Evolutionary conservation across 2,797 vertebrate genomes (phyloP).

Genomic region (Clarias platycephalus): DNA sequence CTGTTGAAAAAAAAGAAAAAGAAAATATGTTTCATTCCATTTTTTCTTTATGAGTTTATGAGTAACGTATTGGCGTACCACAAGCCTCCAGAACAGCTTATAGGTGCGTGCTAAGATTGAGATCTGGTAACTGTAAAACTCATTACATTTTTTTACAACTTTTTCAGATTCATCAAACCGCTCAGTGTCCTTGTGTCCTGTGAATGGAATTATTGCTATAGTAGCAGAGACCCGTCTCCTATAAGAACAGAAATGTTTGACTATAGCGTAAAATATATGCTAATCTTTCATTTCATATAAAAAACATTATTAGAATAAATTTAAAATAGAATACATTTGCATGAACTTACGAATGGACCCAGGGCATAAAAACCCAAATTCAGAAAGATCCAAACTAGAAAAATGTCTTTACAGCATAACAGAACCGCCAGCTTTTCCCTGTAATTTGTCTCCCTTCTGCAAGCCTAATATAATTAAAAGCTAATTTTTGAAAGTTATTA

Average conservation of each 20-base stretch:
- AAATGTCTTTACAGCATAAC: background rate
- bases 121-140: background rate
- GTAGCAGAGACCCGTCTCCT: background rate
- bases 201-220: background rate
- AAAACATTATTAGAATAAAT: too few relatives aligned
- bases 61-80: background rate
- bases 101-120: background rate
- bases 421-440: background rate
- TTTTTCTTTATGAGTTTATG: background rate
- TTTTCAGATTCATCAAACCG: background rate
- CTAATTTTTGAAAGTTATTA: background rate
- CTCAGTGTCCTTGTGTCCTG: background rate
- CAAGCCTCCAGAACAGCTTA: background rate
- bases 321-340: background rate
- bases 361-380: background rate
- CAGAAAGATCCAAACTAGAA: background rate
- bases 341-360: background rate
- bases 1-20: background rate
- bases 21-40: background rate
- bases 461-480: conserved; percentile 1
- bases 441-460: background rate
- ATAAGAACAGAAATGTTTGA: background rate
- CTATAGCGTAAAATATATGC: background rate
- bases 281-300: too few relatives aligned
- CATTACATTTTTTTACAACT: background rate